Evolutionary conservation across 1,140 invertebrate species (phyloP), one percentile per base, ranked within the genome.

Genomic region (Leptestheria dahalacensis): DNA sequence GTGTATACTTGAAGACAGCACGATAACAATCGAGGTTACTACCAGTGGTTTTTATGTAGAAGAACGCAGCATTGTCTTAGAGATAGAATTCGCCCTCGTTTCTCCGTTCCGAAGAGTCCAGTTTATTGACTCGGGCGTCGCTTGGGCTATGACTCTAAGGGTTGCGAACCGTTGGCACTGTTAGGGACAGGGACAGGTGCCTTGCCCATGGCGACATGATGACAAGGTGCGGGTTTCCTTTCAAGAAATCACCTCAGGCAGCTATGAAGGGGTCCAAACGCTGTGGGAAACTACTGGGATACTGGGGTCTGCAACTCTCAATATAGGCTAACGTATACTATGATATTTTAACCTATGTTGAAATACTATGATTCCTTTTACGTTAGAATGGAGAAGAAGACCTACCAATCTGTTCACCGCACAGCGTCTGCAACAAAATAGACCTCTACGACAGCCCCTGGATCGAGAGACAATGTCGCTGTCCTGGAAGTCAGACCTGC

Each of bases 401-500:
- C 65, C 70, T 92, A 41, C 87, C 88, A 2, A 78, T 82, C 64
- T 93, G 89, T 70, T 76, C 80, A 48, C 76, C 84, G 23, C 78
- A 80, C 66, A 80, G 86, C 48, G 87, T 93, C 12, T 93, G 88
- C 76, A 91, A 86, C 66, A 90, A 90, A 72, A 82, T 92, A 46
- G 88, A 92, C 73, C 75, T 87, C 24, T 92, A 92, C 69, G 77
- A 85, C 58, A 75, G 78, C 24, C 88, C 88, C 0, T 91, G 88
- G 87, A 79, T 91, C 15, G 88, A 92, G 72, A 81, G 84, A 65
- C 87, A 90, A 68, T 92, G 89, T 68, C 79, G 85, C 29, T 93
- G 89, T 73, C 77, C 85, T 41, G 77, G 79, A 18, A 60, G 63
- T 49, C 73, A 77, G 61, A 70, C 74, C 15, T 89, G 86, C 68